Base-by-base conservation (phyloP, 2,113 vertebrate species). In the Caranx melampygus region DNA sequence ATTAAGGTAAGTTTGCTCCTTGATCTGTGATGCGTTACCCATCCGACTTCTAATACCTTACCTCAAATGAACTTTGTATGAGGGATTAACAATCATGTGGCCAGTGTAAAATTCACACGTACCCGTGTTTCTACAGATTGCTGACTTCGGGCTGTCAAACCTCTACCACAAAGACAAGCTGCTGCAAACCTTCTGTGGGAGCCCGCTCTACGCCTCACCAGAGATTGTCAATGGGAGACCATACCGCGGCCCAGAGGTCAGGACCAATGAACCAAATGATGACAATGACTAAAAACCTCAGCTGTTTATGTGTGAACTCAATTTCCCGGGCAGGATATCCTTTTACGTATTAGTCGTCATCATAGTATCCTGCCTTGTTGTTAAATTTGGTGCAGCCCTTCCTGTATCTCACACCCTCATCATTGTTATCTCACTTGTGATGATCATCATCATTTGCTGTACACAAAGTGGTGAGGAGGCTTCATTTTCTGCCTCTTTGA, bases 191-290 rank as follows among this genome's bases (percentile, higher is more conserved):
- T 99, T 99, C 90, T 99, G 98, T 9, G 98, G 98, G 61, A 99
- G 97, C 64, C 98, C 98, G 0, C 95, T 99, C 8, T 99, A 99
- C 26, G 98, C 98, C 33, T 99, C 98, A 66, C 98, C 98, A 34
- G 98, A 99, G 94, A 99, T 99, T 60, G 97, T 99, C 89, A 99
- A 99, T 76, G 98, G 98, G 82, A 96, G 97, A 87, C 98, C 98
- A 20, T 99, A 99, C 86, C 95, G 93, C 67, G 98, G 98, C 74
- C 98, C 98, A 13, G 98, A 99, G 97, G 98, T 99, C 63, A 92
- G 84, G 37, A 37, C 66, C 47, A 35, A 0, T 45, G 33, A 76
- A 51, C 67, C 59, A 59, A 47, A 42, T 62, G 26, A 1, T 59
- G 47, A 42, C 40, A 35, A 37, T 59, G 51, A 68, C 35, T 15